A percentile compares a stretch with the other conserved stretches of the same genome.
Evolutionary conservation across 2,888 invertebrate genomes (phyloP).

Genomic region (Leucania comma): DNA sequence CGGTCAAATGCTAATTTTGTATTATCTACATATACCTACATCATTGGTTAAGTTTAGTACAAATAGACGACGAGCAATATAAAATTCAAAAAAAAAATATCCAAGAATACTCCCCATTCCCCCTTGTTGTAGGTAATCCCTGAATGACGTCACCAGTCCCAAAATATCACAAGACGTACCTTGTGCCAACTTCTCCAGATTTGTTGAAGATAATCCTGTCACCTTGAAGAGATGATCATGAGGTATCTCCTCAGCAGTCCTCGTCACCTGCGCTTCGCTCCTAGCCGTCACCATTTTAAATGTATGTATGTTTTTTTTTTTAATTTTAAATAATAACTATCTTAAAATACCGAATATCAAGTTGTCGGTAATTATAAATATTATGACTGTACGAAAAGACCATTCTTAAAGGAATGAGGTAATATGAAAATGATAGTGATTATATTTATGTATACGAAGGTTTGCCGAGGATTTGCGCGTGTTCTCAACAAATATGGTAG

Average conservation of each 20-base stretch:
- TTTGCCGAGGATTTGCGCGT: constrained; percentile 57
- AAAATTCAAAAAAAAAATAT: too few species aligned
- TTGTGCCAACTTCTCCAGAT: constrained; percentile 84
- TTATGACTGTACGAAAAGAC: constrained; percentile 33
- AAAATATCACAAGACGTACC: constrained; percentile 70
- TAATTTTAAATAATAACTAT: constrained; percentile 41
- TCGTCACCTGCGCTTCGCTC: constrained; percentile 73
- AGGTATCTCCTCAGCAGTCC: constrained; percentile 79
- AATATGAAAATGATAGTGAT: constrained; percentile 46
- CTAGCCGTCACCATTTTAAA: constrained; percentile 72
- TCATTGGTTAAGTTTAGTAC: too few species aligned
- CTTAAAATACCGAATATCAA: constrained; percentile 45
- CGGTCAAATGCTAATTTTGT: too few species aligned
- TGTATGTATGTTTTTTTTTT: neutral
- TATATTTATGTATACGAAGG: constrained; percentile 47
- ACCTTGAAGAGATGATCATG: constrained; percentile 86
- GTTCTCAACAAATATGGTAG: constrained; percentile 47
- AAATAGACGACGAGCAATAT: too few species aligned
- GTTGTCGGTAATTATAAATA: constrained; percentile 35
- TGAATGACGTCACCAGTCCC: neutral
- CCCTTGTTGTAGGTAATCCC: neutral
- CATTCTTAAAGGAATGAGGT: constrained; percentile 64
- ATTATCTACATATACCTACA: too few species aligned
- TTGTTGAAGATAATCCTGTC: constrained; percentile 83
- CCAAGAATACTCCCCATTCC: neutral